Evolutionary conservation across 1,140 invertebrate genomes (phyloP).

Genomic region (Meloidogyne floridensis): DNA sequence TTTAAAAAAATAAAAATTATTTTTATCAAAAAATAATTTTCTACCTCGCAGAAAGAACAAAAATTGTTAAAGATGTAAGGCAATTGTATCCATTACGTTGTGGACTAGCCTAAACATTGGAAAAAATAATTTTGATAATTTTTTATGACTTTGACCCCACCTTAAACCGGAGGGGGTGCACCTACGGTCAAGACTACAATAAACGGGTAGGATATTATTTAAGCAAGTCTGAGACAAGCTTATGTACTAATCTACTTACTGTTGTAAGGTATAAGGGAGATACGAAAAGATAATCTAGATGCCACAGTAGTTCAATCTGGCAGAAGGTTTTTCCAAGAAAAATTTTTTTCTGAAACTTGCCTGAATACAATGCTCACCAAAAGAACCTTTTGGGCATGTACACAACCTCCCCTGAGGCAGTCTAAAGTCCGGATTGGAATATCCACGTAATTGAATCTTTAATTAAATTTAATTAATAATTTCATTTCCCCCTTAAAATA

Average conservation of each 20-base stretch:
- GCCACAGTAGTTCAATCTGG: too few relatives aligned
- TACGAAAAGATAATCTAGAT: too few relatives aligned
- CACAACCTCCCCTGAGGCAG: slow-evolving; percentile 25
- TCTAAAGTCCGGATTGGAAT: slow-evolving; percentile 27
- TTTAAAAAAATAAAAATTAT: slow-evolving; percentile 36
- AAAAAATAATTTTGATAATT: too few relatives aligned
- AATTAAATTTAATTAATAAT: not conserved
- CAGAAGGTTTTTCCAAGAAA: too few relatives aligned
- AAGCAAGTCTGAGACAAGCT: too few relatives aligned
- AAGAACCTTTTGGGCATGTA: slow-evolving; percentile 35
- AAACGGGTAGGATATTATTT: too few relatives aligned
- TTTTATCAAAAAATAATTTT: not conserved
- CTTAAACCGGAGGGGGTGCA: too few relatives aligned
- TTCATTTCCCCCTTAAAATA: not conserved
- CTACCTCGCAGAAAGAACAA: slow-evolving; percentile 56
- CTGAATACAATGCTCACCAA: not conserved
- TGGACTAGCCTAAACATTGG: slow-evolving; percentile 33
- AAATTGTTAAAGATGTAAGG: slow-evolving; percentile 54
- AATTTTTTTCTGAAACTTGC: not conserved
- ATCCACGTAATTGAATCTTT: slow-evolving; percentile 29
- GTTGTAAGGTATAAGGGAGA: too few relatives aligned
- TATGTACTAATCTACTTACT: too few relatives aligned
- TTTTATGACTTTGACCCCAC: too few relatives aligned
- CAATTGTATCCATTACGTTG: slow-evolving; percentile 48
- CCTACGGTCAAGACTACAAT: too few relatives aligned